Percentiles rank a stretch among this genome's conserved stretches.
These are phyloP conservation scores for Catharus minimus DNA, from an alignment of 2,113 vertebrate species.

Conservation along the genomic window DNA sequence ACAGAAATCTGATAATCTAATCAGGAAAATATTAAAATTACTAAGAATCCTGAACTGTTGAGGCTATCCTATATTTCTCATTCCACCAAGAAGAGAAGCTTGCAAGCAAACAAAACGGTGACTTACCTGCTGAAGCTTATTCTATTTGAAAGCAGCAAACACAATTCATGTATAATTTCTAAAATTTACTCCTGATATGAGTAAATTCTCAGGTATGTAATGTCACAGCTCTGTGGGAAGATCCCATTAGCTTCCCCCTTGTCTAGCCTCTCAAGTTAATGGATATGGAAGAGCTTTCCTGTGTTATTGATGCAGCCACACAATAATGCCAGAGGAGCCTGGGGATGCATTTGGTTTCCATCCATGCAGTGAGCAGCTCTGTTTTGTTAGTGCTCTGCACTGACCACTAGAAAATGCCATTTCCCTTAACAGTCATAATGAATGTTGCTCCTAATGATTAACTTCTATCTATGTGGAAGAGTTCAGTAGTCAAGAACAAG, in stretches of 20 bases:
- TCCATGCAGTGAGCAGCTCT: not conserved
- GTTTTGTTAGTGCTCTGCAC: not conserved
- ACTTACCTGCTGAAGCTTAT: not conserved
- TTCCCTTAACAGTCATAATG: not conserved
- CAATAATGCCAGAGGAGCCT: accelerated
- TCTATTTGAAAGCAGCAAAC: not conserved
- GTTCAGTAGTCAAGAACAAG: not conserved
- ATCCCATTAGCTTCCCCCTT: not conserved
- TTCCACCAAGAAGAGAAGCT: not conserved
- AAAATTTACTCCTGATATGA: not conserved
- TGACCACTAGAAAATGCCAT: not conserved
- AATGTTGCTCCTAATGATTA: not conserved
- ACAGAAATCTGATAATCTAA: not conserved
- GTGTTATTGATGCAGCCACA: not conserved
- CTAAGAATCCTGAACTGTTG: not conserved
- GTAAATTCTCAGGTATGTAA: not conserved
- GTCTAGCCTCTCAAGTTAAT: not conserved
- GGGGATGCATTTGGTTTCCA: not conserved
- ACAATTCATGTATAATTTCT: not conserved
- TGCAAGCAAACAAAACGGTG: not conserved
- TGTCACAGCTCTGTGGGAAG: not conserved
- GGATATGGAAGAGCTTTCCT: not conserved
- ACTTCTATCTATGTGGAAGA: not conserved
- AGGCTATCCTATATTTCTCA: not conserved
- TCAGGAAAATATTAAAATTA: not conserved